Percentiles rank a stretch among this genome's conserved stretches.
Conservation (phyloP, 1,140 invertebrate species). For the Bombus breviceps region DNA sequence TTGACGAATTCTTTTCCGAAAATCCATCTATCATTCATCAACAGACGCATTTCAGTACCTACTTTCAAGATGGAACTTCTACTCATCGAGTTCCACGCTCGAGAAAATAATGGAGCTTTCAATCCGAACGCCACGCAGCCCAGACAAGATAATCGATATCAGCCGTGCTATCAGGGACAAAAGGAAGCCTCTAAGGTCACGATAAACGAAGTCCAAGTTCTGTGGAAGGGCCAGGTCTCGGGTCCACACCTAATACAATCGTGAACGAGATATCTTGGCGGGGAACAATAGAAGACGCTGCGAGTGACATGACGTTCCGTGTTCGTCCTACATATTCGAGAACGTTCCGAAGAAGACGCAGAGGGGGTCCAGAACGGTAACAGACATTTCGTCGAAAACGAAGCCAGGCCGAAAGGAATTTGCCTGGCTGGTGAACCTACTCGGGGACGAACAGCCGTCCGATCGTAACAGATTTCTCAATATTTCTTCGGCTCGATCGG, state of each 20-base stretch:
- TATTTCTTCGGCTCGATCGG: slow-evolving; percentile 46
- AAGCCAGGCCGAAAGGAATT: slow-evolving; percentile 56
- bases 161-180: slow-evolving; percentile 18
- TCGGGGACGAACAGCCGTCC: slow-evolving; percentile 20
- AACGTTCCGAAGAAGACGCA: slow-evolving; percentile 17
- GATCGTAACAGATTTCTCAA: slow-evolving; percentile 55
- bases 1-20: neutral
- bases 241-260: slow-evolving; percentile 62
- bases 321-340: slow-evolving; percentile 55
- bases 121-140: slow-evolving; percentile 19
- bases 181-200: slow-evolving; percentile 28
- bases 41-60: slow-evolving; percentile 22
- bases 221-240: slow-evolving; percentile 12
- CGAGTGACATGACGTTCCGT: slow-evolving; percentile 53
- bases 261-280: slow-evolving; percentile 43
- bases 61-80: neutral
- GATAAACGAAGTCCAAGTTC: slow-evolving; percentile 32
- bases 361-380: slow-evolving; percentile 63
- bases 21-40: neutral
- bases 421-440: slow-evolving; percentile 22
- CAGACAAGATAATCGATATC: slow-evolving; percentile 59
- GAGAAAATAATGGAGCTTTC: slow-evolving; percentile 52
- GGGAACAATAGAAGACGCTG: slow-evolving; percentile 56
- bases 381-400: slow-evolving; percentile 69
- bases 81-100: neutral